Evolutionary conservation across 2,113 vertebrate species (phyloP).

Genomic region (Rhizomys pruinosus): DNA sequence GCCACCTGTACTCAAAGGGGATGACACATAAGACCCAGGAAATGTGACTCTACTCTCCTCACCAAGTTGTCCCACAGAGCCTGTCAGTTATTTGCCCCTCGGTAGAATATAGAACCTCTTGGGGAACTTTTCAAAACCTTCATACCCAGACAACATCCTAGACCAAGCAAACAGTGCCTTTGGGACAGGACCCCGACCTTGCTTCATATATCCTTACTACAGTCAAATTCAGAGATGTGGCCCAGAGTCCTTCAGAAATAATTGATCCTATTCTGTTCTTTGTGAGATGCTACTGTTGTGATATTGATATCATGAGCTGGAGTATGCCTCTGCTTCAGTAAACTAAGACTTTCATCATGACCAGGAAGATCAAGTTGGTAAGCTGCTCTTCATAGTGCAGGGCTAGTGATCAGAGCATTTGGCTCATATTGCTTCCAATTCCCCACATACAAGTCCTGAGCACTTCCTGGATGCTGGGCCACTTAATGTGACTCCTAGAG

Average conservation of each 20-base stretch:
- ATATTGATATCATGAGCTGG: background rate
- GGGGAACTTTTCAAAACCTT: background rate
- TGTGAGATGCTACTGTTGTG: background rate
- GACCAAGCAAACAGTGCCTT: background rate
- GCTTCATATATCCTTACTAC: background rate
- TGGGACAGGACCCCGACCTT: background rate
- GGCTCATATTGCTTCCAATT: background rate
- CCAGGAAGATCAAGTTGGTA: background rate
- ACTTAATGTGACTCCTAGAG: background rate
- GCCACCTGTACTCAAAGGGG: background rate
- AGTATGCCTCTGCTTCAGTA: background rate
- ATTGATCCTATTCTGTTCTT: background rate
- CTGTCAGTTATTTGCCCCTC: background rate
- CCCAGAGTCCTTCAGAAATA: conserved; percentile 14
- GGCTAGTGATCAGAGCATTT: background rate
- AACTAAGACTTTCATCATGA: background rate
- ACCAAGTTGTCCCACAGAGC: background rate
- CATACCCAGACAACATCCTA: background rate
- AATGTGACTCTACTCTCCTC: background rate
- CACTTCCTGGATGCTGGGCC: fast-evolving
- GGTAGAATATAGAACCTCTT: background rate
- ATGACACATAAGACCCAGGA: background rate
- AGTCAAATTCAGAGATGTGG: background rate
- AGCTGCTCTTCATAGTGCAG: background rate
- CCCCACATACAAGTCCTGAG: fast-evolving